Evolutionary conservation across 2,888 invertebrate species (phyloP), one percentile per base, ranked within the genome.

Genomic region (Campoletis raptor): DNA sequence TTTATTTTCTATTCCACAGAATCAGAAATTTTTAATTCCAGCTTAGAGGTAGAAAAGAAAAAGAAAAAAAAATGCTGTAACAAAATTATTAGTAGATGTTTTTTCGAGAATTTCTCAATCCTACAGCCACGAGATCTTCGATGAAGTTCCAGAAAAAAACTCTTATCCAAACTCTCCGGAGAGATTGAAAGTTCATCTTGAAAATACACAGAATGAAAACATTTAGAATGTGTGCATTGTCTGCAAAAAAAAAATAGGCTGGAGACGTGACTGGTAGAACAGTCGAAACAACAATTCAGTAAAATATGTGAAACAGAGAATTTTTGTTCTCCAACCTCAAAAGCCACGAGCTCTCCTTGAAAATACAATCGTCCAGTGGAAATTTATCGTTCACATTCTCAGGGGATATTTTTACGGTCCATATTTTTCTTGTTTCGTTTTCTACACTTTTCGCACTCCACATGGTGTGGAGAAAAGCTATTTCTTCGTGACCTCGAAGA

Each of bases 331-430:
- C 21, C 42, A 36, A 48, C 15, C 37, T 48, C n/a, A 45, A 21
- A 9, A 9, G n/a, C 64, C 37, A 15, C 42, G 36, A 45, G 10
- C 0, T 45, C 45, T 54, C 42, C 69, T 74, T 36, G 45, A 69
- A 54, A 74, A 74, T 37, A 76, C 48, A 61, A 82, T 74, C n/a
- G 45, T 40, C 77, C 36, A 36, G 77, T 40, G 12, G 69, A 72
- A 81, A 83, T 86, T 86, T 86, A 86, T 83, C 83, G 77, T 67
- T 81, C 42, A 66, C 72, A 83, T 82, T 78, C 70, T 57, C 67
- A 73, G 15, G 67, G n/a, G 66, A 80, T 72, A 78, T 86, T 83
- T 83, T 67, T 45, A 72, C 67, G 36, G 61, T 81, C 40, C 30
- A 64, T 48, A 64, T 76, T 76, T 54, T 54, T 36, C 24, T 57